phyloP scores from a whole-genome alignment of 2,797 vertebrate species.

The Pygocentrus nattereri region DNA sequence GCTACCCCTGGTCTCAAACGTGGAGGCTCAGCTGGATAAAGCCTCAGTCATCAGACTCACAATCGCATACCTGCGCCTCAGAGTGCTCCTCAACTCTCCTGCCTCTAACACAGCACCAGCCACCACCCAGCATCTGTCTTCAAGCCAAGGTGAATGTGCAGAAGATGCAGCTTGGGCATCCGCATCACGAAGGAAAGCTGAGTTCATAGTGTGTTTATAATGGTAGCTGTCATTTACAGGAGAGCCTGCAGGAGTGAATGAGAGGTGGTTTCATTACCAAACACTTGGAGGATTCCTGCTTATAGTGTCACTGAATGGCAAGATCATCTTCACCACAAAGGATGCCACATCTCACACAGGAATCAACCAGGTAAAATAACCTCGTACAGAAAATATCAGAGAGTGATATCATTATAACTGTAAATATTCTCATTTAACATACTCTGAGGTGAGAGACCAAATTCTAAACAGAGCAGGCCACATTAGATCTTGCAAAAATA shows the following conservation, averaged over 20 bases:
- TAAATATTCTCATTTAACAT: background rate
- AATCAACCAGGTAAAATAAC: constrained; percentile 65
- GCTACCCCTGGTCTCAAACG: constrained; percentile 49
- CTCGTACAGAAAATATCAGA: background rate
- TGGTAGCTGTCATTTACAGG: constrained; percentile 40
- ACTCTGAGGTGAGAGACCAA: background rate
- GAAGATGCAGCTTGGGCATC: background rate
- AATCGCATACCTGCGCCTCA: constrained; percentile 60
- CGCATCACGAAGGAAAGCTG: background rate
- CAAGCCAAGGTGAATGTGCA: constrained; percentile 1
- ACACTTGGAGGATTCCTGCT: constrained; percentile 63
- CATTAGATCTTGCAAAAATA: background rate
- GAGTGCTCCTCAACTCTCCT: constrained; percentile 42
- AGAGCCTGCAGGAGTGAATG: constrained; percentile 5
- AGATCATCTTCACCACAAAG: constrained; percentile 63
- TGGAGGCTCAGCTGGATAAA: constrained; percentile 60
- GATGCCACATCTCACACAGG: constrained; percentile 57
- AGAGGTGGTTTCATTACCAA: constrained; percentile 51
- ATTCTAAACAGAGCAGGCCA: background rate
- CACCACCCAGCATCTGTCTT: background rate
- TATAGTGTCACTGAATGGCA: constrained; percentile 61
- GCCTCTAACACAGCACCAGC: background rate
- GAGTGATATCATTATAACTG: no score
- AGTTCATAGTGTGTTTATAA: background rate
- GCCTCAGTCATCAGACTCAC: constrained; percentile 64